Evolutionary conservation across 1,140 invertebrate species (phyloP).

Genomic region (Drosophila santomea): DNA sequence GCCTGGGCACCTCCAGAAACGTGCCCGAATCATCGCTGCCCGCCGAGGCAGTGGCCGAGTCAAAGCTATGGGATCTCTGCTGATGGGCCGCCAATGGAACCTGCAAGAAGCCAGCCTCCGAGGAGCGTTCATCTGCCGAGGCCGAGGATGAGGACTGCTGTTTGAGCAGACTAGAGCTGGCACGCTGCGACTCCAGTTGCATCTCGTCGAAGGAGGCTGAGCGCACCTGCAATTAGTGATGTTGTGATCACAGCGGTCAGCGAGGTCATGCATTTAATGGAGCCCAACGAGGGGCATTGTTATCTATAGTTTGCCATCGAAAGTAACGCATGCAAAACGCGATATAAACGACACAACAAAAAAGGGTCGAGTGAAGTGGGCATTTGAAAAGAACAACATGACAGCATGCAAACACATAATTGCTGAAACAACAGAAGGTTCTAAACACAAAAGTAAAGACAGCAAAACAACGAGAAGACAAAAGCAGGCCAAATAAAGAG

Average conservation of each 20-base stretch:
- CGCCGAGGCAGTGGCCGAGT: constrained; percentile 88
- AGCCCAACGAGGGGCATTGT: too few relatives aligned
- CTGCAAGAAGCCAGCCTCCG: constrained; percentile 85
- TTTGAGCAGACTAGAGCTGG: constrained; percentile 81
- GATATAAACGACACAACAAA: too few relatives aligned
- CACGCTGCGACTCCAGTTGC: constrained; percentile 90
- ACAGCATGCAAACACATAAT: too few relatives aligned
- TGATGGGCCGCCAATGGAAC: constrained; percentile 88
- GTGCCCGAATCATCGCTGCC: constrained; percentile 87
- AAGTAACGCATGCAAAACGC: background rate
- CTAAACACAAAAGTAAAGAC: too few relatives aligned
- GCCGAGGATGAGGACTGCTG: constrained; percentile 79
- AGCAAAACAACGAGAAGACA: too few relatives aligned
- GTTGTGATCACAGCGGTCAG: background rate
- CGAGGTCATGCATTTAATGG: background rate
- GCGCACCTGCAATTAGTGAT: constrained; percentile 85
- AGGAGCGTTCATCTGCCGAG: constrained; percentile 82
- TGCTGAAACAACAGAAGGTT: too few relatives aligned
- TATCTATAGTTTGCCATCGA: background rate
- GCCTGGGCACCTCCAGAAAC: constrained; percentile 88
- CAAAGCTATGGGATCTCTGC: constrained; percentile 90
- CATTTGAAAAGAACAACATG: too few relatives aligned
- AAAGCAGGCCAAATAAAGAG: too few relatives aligned
- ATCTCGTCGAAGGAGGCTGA: constrained; percentile 95
- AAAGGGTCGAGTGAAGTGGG: too few relatives aligned